These are phyloP conservation scores for Protaetia brevitarsis DNA, from an alignment of 1,140 invertebrate species.

Conservation along the genomic window DNA sequence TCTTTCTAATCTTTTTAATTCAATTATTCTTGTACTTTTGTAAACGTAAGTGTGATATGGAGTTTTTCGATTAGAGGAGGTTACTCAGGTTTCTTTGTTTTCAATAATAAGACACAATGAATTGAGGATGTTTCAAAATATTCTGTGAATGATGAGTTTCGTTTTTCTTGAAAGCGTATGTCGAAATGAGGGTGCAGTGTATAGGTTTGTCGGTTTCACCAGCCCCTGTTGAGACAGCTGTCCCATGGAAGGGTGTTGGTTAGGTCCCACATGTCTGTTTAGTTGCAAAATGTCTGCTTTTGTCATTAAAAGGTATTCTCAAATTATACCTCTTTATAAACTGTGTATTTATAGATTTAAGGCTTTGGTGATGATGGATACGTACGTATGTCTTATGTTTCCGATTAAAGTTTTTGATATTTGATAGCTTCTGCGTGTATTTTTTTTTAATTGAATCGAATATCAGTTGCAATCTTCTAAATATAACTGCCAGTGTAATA, in stretches of 20 bases:
- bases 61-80: not conserved
- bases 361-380: not conserved
- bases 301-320: not conserved
- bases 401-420: not conserved
- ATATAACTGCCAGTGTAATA: conserved; percentile 9
- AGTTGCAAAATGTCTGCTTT: conserved; percentile 23
- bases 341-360: not conserved
- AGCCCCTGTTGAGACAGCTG: conserved; percentile 11
- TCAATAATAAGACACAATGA: not conserved
- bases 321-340: not conserved
- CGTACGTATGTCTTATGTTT: not conserved
- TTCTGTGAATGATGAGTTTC: not conserved
- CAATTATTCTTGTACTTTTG: too few relatives aligned
- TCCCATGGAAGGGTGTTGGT: conserved; percentile 20
- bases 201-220: conserved; percentile 18
- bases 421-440: conserved; percentile 14
- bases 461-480: conserved; percentile 6
- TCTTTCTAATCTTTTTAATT: not conserved
- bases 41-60: too few relatives aligned
- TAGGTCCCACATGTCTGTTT: conserved; percentile 18
- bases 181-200: conserved; percentile 3
- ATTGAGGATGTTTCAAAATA: not conserved
- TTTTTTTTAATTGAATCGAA: not conserved
- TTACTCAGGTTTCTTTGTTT: not conserved
- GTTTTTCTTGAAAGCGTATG: conserved; percentile 8